Percentiles rank a stretch among this genome's conserved stretches.
Conservation (phyloP, 2,888 invertebrate species). For the Eurytoma californica region DNA sequence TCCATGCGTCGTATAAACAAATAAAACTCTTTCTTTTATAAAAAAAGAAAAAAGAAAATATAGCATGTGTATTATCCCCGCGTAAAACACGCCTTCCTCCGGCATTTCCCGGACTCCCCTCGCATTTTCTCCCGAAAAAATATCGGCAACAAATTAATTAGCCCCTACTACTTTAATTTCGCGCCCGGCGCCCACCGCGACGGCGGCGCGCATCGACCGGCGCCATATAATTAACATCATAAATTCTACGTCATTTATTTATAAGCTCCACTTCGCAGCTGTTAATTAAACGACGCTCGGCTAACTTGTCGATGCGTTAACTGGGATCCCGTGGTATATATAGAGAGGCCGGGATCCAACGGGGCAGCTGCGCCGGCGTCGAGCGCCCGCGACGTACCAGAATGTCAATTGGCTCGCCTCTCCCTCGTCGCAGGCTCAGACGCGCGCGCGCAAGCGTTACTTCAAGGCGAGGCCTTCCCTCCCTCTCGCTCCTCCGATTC, state of each 20-base stretch:
- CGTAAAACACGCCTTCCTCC: no score
- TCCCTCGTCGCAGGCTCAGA: no score
- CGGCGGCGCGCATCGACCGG: not conserved
- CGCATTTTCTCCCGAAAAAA: not conserved
- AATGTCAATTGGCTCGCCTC: no score
- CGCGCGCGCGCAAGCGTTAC: no score
- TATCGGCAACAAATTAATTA: not conserved
- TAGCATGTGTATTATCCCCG: no score
- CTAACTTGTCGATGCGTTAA: slow-evolving; percentile 32
- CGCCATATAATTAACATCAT: slow-evolving; percentile 35
- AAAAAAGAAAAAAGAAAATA: no score
- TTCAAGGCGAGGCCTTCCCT: no score
- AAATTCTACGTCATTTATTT: slow-evolving; percentile 43
- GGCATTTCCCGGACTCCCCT: not conserved
- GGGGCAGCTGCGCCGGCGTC: not conserved
- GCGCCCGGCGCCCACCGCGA: no score
- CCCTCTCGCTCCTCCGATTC: no score
- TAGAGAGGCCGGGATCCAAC: not conserved
- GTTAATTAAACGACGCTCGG: slow-evolving; percentile 43
- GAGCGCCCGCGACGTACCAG: not conserved
- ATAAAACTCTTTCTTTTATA: no score
- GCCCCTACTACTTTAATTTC: not conserved
- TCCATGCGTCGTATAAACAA: no score
- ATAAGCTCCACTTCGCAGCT: slow-evolving; percentile 33
- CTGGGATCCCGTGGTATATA: not conserved